phyloP scores from a whole-genome alignment of 2,797 vertebrate species.

The Botia almorhae region DNA sequence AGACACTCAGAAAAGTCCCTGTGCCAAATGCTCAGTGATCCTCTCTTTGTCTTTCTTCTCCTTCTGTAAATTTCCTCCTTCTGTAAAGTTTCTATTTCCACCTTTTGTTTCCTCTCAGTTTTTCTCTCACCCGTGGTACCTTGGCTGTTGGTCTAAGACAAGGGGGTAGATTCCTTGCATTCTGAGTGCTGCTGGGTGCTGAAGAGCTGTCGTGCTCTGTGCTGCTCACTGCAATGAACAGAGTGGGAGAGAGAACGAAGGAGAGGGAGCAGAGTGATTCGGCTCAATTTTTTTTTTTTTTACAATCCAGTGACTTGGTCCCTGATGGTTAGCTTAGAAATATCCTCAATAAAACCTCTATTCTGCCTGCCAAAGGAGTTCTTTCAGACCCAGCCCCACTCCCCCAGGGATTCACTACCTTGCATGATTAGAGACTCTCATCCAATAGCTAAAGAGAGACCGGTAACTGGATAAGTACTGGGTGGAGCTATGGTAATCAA shows the following conservation, averaged over 20 bases:
- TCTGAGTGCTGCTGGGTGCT: conserved; percentile 77
- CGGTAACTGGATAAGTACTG: conserved; percentile 82
- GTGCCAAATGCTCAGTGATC: conserved; percentile 55
- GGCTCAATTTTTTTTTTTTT: conserved; percentile 67
- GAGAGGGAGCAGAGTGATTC: conserved; percentile 74
- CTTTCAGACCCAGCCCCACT: conserved; percentile 83
- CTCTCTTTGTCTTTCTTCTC: conserved; percentile 65
- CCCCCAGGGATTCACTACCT: conserved; percentile 83
- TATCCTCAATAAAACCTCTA: conserved; percentile 89
- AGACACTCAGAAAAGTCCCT: conserved; percentile 57
- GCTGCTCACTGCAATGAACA: conserved; percentile 75
- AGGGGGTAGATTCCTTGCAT: conserved; percentile 81
- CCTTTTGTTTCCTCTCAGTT: conserved; percentile 30
- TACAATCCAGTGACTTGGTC: conserved; percentile 85
- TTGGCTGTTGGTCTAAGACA: conserved; percentile 71
- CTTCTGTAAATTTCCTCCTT: conserved; percentile 23
- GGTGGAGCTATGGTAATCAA: conserved; percentile 85
- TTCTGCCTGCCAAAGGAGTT: conserved; percentile 86
- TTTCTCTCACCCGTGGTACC: conserved; percentile 51
- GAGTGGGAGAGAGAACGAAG: conserved; percentile 73
- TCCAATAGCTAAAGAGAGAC: conserved; percentile 77
- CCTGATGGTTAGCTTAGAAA: conserved; percentile 85
- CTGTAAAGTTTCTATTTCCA: conserved; percentile 19
- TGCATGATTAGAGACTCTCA: conserved; percentile 80
- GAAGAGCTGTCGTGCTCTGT: conserved; percentile 69